Percentiles rank a stretch among this genome's conserved stretches.
Evolutionary conservation across 2,888 invertebrate genomes (phyloP).

Genomic region (Standfussiana lucernea): DNA sequence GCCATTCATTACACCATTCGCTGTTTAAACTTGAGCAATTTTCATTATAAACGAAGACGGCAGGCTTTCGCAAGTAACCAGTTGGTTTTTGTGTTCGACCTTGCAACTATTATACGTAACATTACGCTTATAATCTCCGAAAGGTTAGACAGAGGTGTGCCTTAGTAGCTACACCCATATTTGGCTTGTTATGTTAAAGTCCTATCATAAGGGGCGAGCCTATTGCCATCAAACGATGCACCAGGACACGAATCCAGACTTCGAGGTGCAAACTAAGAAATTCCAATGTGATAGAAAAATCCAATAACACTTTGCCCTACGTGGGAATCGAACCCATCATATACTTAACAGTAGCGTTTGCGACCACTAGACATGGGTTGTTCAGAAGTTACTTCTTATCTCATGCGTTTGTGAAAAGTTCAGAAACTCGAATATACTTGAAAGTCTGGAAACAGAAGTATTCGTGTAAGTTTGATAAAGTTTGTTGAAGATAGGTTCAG

Average conservation of each 20-base stretch:
- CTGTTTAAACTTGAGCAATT: constrained; percentile 61
- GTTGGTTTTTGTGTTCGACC: constrained; percentile 43
- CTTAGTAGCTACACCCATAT: not conserved
- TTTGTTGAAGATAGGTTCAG: not conserved
- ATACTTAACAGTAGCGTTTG: not conserved
- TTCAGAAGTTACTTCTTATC: constrained; percentile 21
- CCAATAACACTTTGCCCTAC: not conserved
- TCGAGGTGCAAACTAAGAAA: not conserved
- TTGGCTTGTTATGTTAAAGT: not conserved
- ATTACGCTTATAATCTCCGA: not conserved
- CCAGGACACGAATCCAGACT: not conserved
- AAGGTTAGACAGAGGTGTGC: not conserved
- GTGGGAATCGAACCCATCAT: not conserved
- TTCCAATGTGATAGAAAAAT: not conserved
- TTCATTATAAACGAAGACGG: constrained; percentile 55
- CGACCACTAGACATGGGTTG: not conserved
- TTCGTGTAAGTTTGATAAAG: not conserved
- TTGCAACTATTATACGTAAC: constrained; percentile 47
- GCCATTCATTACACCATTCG: constrained; percentile 47
- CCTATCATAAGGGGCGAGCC: not conserved
- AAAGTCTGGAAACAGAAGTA: not conserved
- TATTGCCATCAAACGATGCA: not conserved
- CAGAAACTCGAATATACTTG: constrained; percentile 22
- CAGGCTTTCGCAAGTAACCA: constrained; percentile 55
- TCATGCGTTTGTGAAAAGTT: constrained; percentile 6